A percentile compares a stretch with the other conserved stretches of the same genome.
Conservation (phyloP, 2,888 invertebrate species). For the Limnephilus rhombicus region DNA sequence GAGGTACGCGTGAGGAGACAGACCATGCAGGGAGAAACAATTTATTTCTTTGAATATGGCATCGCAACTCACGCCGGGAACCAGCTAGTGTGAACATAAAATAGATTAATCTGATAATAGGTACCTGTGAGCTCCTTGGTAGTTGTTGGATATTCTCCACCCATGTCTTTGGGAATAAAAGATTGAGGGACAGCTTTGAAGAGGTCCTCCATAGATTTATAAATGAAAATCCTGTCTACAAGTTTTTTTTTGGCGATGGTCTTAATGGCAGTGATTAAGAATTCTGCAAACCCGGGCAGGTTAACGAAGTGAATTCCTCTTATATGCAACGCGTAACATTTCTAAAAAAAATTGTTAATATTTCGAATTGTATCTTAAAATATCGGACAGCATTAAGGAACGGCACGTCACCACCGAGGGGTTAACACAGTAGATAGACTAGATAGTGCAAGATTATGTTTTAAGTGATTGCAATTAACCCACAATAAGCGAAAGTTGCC, state of each 20-base stretch:
- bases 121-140: conserved; percentile 72
- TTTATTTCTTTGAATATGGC: no score
- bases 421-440: no score
- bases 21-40: no score
- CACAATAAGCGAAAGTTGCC: no score
- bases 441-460: no score
- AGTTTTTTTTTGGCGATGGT: conserved; percentile 73
- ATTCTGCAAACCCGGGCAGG: conserved; percentile 70
- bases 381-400: no score
- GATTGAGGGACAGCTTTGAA: conserved; percentile 70
- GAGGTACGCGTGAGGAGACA: no score
- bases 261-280: conserved; percentile 71
- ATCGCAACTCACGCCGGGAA: no score
- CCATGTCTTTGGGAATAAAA: conserved; percentile 72
- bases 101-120: neutral
- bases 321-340: conserved; percentile 73
- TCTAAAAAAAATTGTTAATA: conserved; percentile 70
- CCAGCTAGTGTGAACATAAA: neutral
- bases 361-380: neutral
- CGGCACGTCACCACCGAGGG: no score
- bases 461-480: no score
- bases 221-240: conserved; percentile 71
- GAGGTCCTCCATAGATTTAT: conserved; percentile 70
- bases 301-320: conserved; percentile 74
- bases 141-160: conserved; percentile 70